These are phyloP conservation scores for Acropternis orthonyx DNA, from an alignment of 2,797 vertebrate genomes.

Conservation along the genomic window DNA sequence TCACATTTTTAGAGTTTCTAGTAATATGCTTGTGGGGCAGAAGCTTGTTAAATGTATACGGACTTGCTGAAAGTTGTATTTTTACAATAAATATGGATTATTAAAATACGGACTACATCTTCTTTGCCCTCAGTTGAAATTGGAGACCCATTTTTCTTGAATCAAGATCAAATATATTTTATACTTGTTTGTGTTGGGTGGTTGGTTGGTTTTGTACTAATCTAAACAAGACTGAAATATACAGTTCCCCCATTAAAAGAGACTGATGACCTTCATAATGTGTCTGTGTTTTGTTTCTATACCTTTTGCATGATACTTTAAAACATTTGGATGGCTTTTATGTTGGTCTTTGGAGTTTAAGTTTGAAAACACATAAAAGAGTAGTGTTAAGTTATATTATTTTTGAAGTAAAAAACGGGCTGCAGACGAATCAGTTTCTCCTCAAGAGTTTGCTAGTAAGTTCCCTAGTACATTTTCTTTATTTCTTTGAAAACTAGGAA, in stretches of 20 bases:
- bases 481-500: background rate
- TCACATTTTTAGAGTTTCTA: slow-evolving; percentile 33
- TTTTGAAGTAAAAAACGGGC: background rate
- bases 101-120: slow-evolving; percentile 68
- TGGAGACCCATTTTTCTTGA: slow-evolving; percentile 70
- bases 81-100: slow-evolving; percentile 73
- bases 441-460: background rate
- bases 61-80: slow-evolving; percentile 73
- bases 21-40: slow-evolving; percentile 55
- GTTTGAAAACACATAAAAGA: background rate
- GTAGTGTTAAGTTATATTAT: background rate
- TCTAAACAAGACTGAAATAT: slow-evolving; percentile 69
- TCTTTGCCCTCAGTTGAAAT: slow-evolving; percentile 74
- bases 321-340: slow-evolving; percentile 55
- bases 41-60: slow-evolving; percentile 67
- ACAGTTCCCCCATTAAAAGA: slow-evolving; percentile 78
- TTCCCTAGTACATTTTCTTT: background rate
- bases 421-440: background rate
- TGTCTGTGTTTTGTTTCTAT: slow-evolving; percentile 81
- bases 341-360: slow-evolving; percentile 36
- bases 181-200: slow-evolving; percentile 73
- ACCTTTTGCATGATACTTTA: slow-evolving; percentile 70
- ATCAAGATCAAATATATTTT: slow-evolving; percentile 60
- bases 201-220: slow-evolving; percentile 76
- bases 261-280: slow-evolving; percentile 76